Evolutionary conservation across 2,888 invertebrate species (phyloP), one percentile per base, ranked within the genome.

Genomic region (Caenorhabditis panamensis): DNA sequence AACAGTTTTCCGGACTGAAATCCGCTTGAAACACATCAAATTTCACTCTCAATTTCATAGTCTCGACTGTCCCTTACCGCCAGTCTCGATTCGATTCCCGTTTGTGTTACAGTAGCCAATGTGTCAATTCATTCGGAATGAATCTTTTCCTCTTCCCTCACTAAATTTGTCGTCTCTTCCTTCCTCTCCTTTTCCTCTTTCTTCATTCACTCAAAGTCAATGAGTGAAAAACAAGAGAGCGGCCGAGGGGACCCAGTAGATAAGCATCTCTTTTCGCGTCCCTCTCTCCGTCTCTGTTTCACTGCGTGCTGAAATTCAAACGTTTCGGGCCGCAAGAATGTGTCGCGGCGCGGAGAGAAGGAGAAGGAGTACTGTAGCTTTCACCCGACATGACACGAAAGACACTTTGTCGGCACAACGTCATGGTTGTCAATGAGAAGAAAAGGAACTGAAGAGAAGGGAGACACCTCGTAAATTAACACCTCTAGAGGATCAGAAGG

Each of bases 301-400:
- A 24, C 51, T 47, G 4, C 71, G n/a, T 72, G 36, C 72, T 72
- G 72, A 73, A 73, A 73, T 73, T 73, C 73, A 73, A 73, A 73
- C 73, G 56, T 31, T 41, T 31, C 64, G 56, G n/a, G 16, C 31
- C 11, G 18, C 20, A 31, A 58, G 58, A 58, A 36, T 31, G 58
- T 18, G 58, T 31, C 5, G 13, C 31, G 24, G 31, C 24, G 31
- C 8, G 41, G 26, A 54, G 41, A 24, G 13, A 53, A 13, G 20
- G 36, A 49, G 49, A 51, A 31, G 18, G 28, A 68, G 54, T 72
- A 72, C 72, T 44, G 72, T 72, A 72, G n/a, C 41, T 16, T 41
- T 41, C 41, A 16, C 41, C 41, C 41, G 41, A 5, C 41, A 16
- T 13, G 41, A 13, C 41, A 41, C 9, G 6, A 11, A 36, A 8